phyloP scores from a whole-genome alignment of 1,140 invertebrate genomes.

The Ectropis grisescens region DNA sequence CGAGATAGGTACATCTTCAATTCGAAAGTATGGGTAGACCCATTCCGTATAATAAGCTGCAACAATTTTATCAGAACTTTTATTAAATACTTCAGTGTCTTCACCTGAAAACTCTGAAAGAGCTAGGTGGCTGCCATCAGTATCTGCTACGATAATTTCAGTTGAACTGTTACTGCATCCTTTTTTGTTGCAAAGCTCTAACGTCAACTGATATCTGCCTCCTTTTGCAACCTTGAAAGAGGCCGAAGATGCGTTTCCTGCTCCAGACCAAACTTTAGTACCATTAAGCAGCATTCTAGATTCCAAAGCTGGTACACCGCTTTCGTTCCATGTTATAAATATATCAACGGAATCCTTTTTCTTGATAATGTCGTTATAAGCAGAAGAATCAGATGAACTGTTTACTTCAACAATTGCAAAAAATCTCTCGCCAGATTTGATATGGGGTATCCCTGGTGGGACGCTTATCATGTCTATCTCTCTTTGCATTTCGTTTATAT shows the following conservation, averaged over 20 bases:
- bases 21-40: constrained; percentile 60
- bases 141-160: constrained; percentile 54
- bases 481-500: no score
- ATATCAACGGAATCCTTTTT: constrained; percentile 48
- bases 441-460: constrained; percentile 46
- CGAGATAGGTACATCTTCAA: constrained; percentile 46
- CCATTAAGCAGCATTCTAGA: constrained; percentile 40
- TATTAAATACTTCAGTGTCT: constrained; percentile 54
- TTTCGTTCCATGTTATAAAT: constrained; percentile 51
- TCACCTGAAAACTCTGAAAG: constrained; percentile 39
- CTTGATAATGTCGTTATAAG: constrained; percentile 54
- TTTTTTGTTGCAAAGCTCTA: constrained; percentile 49
- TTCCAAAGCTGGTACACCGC: constrained; percentile 43
- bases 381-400: constrained; percentile 54
- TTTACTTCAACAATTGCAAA: constrained; percentile 62
- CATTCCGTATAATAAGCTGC: constrained; percentile 62
- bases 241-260: constrained; percentile 33
- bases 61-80: constrained; percentile 56
- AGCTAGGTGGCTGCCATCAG: constrained; percentile 55
- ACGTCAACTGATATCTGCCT: constrained; percentile 47
- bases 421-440: constrained; percentile 53
- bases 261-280: constrained; percentile 46
- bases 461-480: no score
- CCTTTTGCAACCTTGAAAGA: constrained; percentile 54
- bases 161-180: constrained; percentile 44